These are phyloP conservation scores for Enteromius afrohamiltoni DNA, from an alignment of 2,797 vertebrate species.

Conservation along the genomic window DNA sequence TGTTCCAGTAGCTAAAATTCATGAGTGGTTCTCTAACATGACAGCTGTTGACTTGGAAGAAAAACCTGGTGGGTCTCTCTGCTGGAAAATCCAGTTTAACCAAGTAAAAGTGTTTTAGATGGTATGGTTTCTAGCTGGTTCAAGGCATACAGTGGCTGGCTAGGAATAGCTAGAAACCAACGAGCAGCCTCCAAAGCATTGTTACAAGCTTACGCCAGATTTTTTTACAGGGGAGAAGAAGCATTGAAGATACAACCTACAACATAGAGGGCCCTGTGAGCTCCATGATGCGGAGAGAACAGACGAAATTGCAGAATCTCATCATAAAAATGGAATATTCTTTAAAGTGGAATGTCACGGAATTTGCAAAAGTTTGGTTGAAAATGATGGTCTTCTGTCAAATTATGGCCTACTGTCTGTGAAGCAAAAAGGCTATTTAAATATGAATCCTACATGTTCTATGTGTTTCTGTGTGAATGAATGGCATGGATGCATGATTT, in stretches of 20 bases:
- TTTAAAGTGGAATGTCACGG: background rate
- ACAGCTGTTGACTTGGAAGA: background rate
- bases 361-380: background rate
- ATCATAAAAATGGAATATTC: background rate
- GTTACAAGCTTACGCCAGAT: background rate
- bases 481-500: background rate
- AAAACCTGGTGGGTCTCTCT: background rate
- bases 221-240: background rate
- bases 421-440: background rate
- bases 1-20: constrained; percentile 3
- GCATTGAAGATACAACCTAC: background rate
- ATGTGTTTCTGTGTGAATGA: background rate
- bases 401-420: background rate
- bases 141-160: background rate
- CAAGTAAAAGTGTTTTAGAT: background rate
- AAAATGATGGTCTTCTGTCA: background rate
- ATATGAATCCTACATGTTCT: background rate
- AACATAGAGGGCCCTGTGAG: background rate
- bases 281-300: background rate
- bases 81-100: background rate
- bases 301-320: no score
- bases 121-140: background rate
- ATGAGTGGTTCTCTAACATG: background rate
- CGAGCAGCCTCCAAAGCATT: background rate
- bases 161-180: background rate